Evolutionary conservation across 2,797 vertebrate species (phyloP).

Genomic region (Lutjanus campechanus): DNA sequence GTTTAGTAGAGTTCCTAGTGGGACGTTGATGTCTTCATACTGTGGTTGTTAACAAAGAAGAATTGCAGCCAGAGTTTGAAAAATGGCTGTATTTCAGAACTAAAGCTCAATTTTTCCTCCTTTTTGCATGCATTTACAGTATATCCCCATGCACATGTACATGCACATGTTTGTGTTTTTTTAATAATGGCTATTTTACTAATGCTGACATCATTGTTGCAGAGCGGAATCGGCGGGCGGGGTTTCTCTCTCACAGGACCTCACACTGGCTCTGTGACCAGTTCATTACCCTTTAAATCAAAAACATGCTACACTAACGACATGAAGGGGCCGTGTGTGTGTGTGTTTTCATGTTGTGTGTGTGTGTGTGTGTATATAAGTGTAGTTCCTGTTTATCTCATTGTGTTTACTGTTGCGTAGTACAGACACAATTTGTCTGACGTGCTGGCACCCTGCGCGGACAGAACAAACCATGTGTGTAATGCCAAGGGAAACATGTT

Average conservation of each 20-base stretch:
- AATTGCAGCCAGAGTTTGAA: neutral
- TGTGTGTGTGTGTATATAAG: neutral
- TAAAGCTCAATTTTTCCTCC: neutral
- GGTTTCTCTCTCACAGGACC: slow-evolving; percentile 64
- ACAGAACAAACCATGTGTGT: slow-evolving; percentile 14
- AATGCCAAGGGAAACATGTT: slow-evolving; percentile 16
- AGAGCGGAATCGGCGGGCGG: slow-evolving; percentile 46
- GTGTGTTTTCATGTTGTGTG: neutral
- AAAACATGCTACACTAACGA: slow-evolving; percentile 47
- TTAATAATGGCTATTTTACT: slow-evolving; percentile 37
- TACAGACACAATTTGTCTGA: slow-evolving; percentile 16
- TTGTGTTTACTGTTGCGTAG: neutral
- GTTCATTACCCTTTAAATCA: slow-evolving; percentile 46
- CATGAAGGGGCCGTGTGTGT: neutral
- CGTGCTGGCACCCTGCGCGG: neutral
- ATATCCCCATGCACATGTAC: neutral
- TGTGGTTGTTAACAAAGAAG: neutral
- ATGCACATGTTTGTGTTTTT: neutral
- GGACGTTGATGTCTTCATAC: neutral
- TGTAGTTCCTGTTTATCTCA: slow-evolving; percentile 36
- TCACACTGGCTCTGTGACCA: slow-evolving; percentile 54
- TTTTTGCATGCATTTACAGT: slow-evolving; percentile 10
- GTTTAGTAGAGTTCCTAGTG: neutral
- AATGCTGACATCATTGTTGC: slow-evolving; percentile 66
- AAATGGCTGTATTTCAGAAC: neutral